Evolutionary conservation across 2,888 invertebrate genomes (phyloP).

Genomic region (Leptogaster cylindrica): DNA sequence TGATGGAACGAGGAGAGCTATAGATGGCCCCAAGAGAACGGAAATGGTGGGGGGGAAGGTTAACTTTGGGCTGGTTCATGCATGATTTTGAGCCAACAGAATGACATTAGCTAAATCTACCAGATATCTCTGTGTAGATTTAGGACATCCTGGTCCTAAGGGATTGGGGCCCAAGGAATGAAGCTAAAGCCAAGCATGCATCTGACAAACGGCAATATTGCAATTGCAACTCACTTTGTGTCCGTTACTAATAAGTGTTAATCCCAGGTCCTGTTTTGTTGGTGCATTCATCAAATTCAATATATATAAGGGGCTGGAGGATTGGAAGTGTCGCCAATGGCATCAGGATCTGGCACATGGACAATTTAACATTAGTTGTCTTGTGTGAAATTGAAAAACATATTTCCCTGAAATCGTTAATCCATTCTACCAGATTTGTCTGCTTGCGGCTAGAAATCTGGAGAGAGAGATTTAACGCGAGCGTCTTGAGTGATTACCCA

Average conservation of each 20-base stretch:
- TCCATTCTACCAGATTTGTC: too few species aligned
- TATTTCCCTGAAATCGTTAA: too few species aligned
- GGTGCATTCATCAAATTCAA: conserved; percentile 26
- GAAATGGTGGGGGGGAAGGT: conserved; percentile 3
- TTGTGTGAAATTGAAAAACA: too few species aligned
- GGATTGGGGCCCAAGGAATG: conserved; percentile 14
- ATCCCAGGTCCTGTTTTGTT: conserved; percentile 25
- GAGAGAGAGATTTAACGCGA: too few species aligned
- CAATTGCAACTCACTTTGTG: conserved; percentile 9
- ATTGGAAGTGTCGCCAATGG: too few species aligned
- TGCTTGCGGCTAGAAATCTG: too few species aligned
- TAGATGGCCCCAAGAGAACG: too few species aligned
- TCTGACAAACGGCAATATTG: conserved; percentile 23
- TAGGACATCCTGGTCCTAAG: conserved; percentile 6
- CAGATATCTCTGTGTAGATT: conserved; percentile 30
- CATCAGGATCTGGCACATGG: too few species aligned
- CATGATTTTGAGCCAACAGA: conserved; percentile 22
- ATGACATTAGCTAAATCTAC: conserved; percentile 29
- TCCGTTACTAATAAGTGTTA: conserved; percentile 35
- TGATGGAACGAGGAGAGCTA: too few species aligned
- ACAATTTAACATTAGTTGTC: too few species aligned
- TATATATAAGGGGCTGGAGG: too few species aligned
- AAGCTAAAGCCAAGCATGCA: conserved; percentile 10
- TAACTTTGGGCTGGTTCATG: too few species aligned
- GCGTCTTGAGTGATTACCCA: conserved; percentile 53